Percentiles rank a stretch among this genome's conserved stretches.
Conservation (phyloP, 2,797 vertebrate species). For the Alauda arvensis region DNA sequence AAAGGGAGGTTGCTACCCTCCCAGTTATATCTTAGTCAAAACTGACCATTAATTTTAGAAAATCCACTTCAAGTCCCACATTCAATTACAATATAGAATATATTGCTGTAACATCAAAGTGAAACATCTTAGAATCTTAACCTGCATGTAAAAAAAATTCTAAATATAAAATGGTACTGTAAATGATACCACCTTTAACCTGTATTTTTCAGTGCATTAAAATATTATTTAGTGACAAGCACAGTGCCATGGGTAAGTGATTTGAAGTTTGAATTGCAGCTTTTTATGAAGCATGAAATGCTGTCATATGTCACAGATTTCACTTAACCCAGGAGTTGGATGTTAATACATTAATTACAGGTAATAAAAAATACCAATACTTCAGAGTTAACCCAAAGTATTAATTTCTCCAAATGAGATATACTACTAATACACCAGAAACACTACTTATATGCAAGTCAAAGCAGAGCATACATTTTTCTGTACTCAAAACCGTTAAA, state of each 20-base stretch:
- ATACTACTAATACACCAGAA: slow-evolving; percentile 28
- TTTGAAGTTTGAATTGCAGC: slow-evolving; percentile 22
- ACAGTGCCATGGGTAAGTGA: slow-evolving; percentile 49
- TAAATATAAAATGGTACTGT: slow-evolving; percentile 56
- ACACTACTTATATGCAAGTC: slow-evolving; percentile 36
- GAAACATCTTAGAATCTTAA: slow-evolving; percentile 47
- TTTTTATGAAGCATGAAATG: slow-evolving; percentile 47
- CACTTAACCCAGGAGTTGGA: slow-evolving; percentile 52
- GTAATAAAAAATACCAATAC: slow-evolving; percentile 38
- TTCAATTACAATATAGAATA: slow-evolving; percentile 49
- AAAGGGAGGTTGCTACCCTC: slow-evolving; percentile 18
- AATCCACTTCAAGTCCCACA: slow-evolving; percentile 58
- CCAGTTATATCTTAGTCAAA: slow-evolving; percentile 44
- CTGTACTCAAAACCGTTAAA: slow-evolving; percentile 38
- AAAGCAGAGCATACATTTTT: slow-evolving; percentile 43
- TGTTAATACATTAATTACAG: slow-evolving; percentile 37
- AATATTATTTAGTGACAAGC: slow-evolving; percentile 38
- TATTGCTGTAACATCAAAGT: slow-evolving; percentile 60
- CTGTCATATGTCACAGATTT: slow-evolving; percentile 34
- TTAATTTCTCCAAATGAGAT: slow-evolving; percentile 37
- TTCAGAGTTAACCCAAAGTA: slow-evolving; percentile 36
- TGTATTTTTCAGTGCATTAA: slow-evolving; percentile 56
- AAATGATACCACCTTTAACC: slow-evolving; percentile 38
- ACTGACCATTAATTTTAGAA: slow-evolving; percentile 59
- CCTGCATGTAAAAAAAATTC: slow-evolving; percentile 48